These are phyloP conservation scores for Budorcas taxicolor DNA, from an alignment of 2,113 vertebrate species.

Conservation along the genomic window DNA sequence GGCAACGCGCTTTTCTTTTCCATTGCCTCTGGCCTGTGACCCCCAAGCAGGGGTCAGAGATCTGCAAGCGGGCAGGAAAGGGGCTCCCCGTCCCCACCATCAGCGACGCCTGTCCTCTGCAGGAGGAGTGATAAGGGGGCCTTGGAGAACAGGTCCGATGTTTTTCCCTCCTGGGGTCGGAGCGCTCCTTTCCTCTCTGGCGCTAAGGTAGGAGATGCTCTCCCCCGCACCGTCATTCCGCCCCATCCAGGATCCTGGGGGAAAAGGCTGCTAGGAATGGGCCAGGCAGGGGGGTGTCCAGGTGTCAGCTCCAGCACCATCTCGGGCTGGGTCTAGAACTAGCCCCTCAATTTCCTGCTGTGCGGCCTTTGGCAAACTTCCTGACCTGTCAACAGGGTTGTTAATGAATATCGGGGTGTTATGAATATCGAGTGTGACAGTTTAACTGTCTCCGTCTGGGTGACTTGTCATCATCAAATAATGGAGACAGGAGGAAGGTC, in stretches of 20 bases:
- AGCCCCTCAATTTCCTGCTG: not conserved
- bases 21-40: not conserved
- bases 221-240: fast-evolving
- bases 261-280: not conserved
- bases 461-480: not conserved
- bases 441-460: fast-evolving
- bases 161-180: not conserved
- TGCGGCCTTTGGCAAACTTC: not conserved
- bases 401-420: not conserved
- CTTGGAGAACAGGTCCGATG: not conserved
- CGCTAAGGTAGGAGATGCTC: not conserved
- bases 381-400: not conserved
- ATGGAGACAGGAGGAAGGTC: not conserved
- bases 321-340: not conserved
- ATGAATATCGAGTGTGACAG: not conserved
- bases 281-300: not conserved
- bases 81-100: fast-evolving
- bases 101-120: not conserved
- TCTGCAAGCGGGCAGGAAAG: not conserved
- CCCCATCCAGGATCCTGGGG: not conserved
- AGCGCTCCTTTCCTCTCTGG: not conserved
- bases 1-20: fast-evolving
- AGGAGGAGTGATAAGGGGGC: not conserved
- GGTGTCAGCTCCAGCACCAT: no score
- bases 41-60: not conserved